Base-by-base conservation (phyloP, 1,140 invertebrate genomes). In the Diploscapter pachys region DNA sequence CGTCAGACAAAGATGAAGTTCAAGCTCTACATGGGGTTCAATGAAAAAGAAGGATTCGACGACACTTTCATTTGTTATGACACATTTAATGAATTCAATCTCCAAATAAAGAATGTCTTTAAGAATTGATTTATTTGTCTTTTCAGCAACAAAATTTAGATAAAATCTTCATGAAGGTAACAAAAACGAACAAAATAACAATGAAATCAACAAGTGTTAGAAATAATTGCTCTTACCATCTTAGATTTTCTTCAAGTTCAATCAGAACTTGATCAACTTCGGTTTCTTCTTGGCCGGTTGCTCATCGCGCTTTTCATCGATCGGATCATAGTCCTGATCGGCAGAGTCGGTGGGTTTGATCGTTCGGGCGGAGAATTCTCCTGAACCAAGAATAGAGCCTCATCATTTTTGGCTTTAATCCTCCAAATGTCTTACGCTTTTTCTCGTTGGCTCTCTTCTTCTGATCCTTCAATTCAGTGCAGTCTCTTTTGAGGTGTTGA, bases 401-500 rank as follows among this genome's bases (percentile, higher is more conserved):
- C 31, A 31, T 31, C 31, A 31, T 31, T 31, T 65, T 65, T 65
- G 31, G 57, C 2, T 31, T 31, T 9, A 9, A 6, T 65, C 8
- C 63, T 31, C 1, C 9, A 63, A 5, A 72, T 54, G 6, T 8
- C 72, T 51, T 73, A 75, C 71, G 66, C 71, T 70, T 68, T 65
- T 75, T 73, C 55, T 78, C 53, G 11, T 76, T 71, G 52, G 13
- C 57, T 8, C 64, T 62, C 9, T 78, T 50, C 51, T 77, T 72
- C 69, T 74, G 70, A 3, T 62, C 70, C 53, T 92, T 69, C 48
- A 71, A 50, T 51, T 76, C 70, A 3, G 69, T 92, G 88, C 93
- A 95, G 85, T 94, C 92, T 85, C 91, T 92, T 77, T 90, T 91
- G 61, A 93, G 88, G 88, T 95, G 93, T 54, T 92, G 92, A 2